Evolutionary conservation across 2,888 invertebrate species (phyloP), one percentile per base, ranked within the genome.

Genomic region (Arctia plantaginis): DNA sequence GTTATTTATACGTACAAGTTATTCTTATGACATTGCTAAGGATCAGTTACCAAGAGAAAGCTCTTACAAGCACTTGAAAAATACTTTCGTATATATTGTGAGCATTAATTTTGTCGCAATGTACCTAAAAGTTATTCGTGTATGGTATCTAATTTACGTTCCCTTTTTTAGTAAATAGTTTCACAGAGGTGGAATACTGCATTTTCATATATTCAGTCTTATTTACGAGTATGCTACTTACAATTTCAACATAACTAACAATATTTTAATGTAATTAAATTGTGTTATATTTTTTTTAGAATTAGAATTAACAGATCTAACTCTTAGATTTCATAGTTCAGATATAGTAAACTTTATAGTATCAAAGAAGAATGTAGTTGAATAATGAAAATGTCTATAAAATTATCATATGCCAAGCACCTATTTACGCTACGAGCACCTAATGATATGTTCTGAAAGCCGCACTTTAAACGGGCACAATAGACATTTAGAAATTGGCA

Each of bases 1-100:
- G 86, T 92, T 90, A 92, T 92, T 91, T 91, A 92, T 92, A 86
- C 86, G 88, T 88, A 85, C 90, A 89, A 90, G 90, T 90, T 92
- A 89, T 88, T 90, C 90, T 92, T 90, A 92, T 91, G 86, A 88
- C 89, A 86, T 89, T 90, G 90, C 91, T 90, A 89, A 89, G 86
- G 75, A 85, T 86, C 88, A 90, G 87, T 88, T 88, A 90, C 87
- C 88, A 88, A 87, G 87, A 88, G 85, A 86, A 90, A 87, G 85
- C 86, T 90, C 88, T 89, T 87, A 86, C 89, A 89, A 88, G 85
- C 87, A 86, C 89, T 90, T 92, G 91, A 91, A 90, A 91, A 92
- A 92, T 89, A 87, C 87, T 83, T 86, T 83, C 89, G 90, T 91
- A 90, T 88, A 90, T 88, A 89, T 92, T 87, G 89, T 82, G 74